Conservation (phyloP, 2,797 vertebrate genomes). For the Xiphophorus birchmanni region DNA sequence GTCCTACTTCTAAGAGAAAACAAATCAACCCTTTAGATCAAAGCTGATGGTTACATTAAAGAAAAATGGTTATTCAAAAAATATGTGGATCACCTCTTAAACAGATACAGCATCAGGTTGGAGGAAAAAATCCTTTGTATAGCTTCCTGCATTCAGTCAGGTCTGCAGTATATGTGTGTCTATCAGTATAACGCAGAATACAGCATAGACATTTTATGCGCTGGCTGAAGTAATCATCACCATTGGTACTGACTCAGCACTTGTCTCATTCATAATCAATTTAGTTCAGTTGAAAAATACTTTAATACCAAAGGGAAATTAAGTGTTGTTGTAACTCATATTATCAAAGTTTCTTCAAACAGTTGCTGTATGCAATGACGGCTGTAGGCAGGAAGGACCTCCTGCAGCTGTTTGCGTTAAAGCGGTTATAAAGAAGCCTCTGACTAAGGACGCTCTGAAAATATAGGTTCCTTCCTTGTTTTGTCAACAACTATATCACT, state of each 20-base stretch:
- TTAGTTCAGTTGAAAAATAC: neutral
- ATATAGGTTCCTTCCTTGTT: neutral
- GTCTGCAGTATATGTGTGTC: conserved; percentile 10
- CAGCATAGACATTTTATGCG: conserved; percentile 4
- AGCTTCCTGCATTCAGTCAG: conserved; percentile 35
- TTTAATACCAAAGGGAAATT: neutral
- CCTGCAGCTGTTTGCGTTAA: too few relatives aligned
- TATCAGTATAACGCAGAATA: conserved; percentile 1
- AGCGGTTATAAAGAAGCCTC: neutral
- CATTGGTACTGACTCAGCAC: conserved; percentile 21
- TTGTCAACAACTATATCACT: neutral
- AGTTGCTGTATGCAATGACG: neutral
- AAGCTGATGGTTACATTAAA: neutral
- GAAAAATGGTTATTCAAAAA: conserved; percentile 13
- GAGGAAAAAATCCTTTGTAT: neutral
- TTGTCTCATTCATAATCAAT: conserved; percentile 10
- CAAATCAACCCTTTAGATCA: conserved; percentile 6
- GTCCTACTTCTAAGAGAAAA: neutral
- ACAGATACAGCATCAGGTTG: neutral
- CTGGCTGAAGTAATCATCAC: conserved; percentile 15
- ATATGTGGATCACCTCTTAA: conserved; percentile 1
- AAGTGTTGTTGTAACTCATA: neutral
- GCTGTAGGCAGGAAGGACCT: too few relatives aligned
- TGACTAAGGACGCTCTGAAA: neutral
- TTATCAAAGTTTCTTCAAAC: neutral